Conservation (phyloP, 2,888 invertebrate species). For the Nymphalis c-album region DNA sequence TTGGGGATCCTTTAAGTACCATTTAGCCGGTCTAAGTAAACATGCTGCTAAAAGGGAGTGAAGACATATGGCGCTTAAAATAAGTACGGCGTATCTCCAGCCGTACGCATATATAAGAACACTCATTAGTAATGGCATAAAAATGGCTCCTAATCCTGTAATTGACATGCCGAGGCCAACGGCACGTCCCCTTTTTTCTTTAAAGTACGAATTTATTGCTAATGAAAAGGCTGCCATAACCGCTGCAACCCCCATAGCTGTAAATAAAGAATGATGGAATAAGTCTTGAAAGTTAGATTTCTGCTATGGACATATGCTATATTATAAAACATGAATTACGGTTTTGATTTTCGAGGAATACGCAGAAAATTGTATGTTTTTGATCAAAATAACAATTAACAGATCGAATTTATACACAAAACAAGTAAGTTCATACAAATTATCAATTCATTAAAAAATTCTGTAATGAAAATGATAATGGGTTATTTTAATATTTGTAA, state of each 20-base stretch:
- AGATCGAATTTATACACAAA: too few relatives aligned
- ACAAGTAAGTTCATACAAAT: too few relatives aligned
- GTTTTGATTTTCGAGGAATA: too few relatives aligned
- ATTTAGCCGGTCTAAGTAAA: conserved; percentile 85
- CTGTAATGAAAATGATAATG: too few relatives aligned
- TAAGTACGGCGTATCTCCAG: conserved; percentile 82
- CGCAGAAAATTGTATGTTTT: too few relatives aligned
- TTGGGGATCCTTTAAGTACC: conserved; percentile 79
- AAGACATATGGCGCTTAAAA: conserved; percentile 82
- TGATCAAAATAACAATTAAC: too few relatives aligned
- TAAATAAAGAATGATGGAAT: conserved; percentile 46
- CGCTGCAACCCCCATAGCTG: conserved; percentile 83
- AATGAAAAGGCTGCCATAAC: conserved; percentile 83
- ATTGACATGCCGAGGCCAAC: conserved; percentile 84
- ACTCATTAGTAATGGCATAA: conserved; percentile 83
- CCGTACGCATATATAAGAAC: conserved; percentile 79
- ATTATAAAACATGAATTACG: too few relatives aligned
- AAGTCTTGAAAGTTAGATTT: not conserved
- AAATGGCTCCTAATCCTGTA: conserved; percentile 84
- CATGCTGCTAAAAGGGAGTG: conserved; percentile 82
- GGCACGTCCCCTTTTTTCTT: conserved; percentile 82
- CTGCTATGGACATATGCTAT: not conserved
- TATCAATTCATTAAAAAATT: too few relatives aligned
- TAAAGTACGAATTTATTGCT: conserved; percentile 85
- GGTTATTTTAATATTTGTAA: too few relatives aligned